Evolutionary conservation across 2,113 vertebrate species (phyloP).

Genomic region (Indicator indicator): DNA sequence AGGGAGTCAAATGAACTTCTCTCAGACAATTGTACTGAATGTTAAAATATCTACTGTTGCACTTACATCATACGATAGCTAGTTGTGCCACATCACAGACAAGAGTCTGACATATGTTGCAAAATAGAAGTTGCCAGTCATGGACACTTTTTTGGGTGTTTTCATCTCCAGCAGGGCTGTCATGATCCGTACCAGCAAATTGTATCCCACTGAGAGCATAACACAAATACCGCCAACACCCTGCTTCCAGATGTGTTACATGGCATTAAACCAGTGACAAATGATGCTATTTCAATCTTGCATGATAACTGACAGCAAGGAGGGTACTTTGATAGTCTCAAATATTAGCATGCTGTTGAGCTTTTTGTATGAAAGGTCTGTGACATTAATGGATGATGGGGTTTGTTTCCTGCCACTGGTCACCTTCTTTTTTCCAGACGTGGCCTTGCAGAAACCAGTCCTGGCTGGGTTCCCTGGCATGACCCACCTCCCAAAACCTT

Average conservation of each 20-base stretch:
- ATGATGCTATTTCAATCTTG: background rate
- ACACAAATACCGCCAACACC: slow-evolving; percentile 37
- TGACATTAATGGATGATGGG: too few species aligned
- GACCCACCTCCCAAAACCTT: background rate
- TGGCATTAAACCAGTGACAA: slow-evolving; percentile 38
- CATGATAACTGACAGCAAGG: background rate
- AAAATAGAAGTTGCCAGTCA: slow-evolving; percentile 66
- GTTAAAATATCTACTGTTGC: slow-evolving; percentile 27
- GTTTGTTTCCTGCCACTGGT: background rate
- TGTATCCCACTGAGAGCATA: slow-evolving; percentile 12
- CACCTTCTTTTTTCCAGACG: background rate
- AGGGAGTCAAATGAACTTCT: background rate
- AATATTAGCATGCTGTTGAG: background rate
- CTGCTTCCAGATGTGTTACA: slow-evolving; percentile 60
- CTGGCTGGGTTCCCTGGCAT: background rate
- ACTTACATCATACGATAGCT: slow-evolving; percentile 26
- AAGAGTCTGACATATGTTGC: slow-evolving; percentile 42
- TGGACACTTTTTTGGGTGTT: slow-evolving; percentile 42
- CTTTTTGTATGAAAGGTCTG: background rate
- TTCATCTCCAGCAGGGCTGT: slow-evolving; percentile 57
- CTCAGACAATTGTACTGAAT: slow-evolving; percentile 54
- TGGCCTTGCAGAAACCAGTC: background rate
- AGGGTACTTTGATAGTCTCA: background rate
- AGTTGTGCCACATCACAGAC: slow-evolving; percentile 55
- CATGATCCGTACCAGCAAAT: slow-evolving; percentile 49